Conservation (phyloP, 2,888 invertebrate genomes). For the Zaprionus obscuricornis region DNA sequence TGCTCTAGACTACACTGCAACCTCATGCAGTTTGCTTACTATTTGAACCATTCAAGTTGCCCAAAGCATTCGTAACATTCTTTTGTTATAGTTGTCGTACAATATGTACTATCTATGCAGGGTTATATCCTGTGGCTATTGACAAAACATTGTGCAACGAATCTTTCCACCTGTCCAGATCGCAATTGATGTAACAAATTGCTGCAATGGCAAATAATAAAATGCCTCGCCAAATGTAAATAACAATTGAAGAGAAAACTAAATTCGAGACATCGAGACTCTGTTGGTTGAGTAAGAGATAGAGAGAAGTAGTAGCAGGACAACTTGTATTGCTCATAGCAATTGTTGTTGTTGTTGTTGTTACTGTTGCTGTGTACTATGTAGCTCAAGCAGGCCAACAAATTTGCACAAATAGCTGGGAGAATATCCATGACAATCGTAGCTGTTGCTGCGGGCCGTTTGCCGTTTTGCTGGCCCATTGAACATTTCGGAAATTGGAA, state of each 20-base stretch:
- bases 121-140: constrained; percentile 42
- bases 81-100: constrained; percentile 6
- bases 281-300: no score
- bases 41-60: not conserved
- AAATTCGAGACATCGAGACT: constrained; percentile 35
- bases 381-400: constrained; percentile 35
- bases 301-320: constrained; percentile 5
- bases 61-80: not conserved
- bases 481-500: constrained; percentile 84
- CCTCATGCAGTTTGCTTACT: no score
- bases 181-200: constrained; percentile 48
- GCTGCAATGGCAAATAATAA: constrained; percentile 65
- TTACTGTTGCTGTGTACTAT: constrained; percentile 21
- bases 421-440: constrained; percentile 53
- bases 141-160: constrained; percentile 44
- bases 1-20: no score
- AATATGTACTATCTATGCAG: no score
- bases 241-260: constrained; percentile 52
- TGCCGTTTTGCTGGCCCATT: constrained; percentile 84
- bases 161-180: constrained; percentile 43
- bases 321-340: constrained; percentile 24
- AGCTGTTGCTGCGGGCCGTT: constrained; percentile 62
- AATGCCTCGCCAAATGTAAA: constrained; percentile 68
- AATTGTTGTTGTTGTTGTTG: constrained; percentile 8
- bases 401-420: constrained; percentile 59